Percentiles rank a stretch among this genome's conserved stretches.
phyloP scores from a whole-genome alignment of 2,888 invertebrate genomes.

The Arge pagana region DNA sequence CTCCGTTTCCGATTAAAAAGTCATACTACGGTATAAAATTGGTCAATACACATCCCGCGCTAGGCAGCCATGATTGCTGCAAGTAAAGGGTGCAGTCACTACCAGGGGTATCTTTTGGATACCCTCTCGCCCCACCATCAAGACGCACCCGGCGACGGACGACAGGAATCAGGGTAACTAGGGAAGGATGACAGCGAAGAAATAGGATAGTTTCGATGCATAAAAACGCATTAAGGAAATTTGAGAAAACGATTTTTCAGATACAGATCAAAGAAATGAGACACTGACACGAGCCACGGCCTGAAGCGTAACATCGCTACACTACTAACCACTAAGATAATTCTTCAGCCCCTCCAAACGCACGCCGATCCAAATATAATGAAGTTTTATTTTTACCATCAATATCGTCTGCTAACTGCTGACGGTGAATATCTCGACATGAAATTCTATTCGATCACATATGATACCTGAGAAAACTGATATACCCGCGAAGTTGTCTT shows the following conservation, averaged over 20 bases:
- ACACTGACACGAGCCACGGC: not conserved
- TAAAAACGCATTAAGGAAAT: not conserved
- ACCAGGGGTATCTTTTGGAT: conserved; percentile 30
- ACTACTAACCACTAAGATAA: conserved; percentile 19
- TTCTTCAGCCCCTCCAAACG: conserved; percentile 27
- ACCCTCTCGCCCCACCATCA: conserved; percentile 8
- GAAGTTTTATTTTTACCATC: conserved; percentile 52
- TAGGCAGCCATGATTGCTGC: conserved; percentile 56
- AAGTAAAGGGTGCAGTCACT: conserved; percentile 48
- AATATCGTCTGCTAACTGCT: conserved; percentile 46
- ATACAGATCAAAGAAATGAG: not conserved
- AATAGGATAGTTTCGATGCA: not conserved
- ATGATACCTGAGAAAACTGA: too few relatives aligned
- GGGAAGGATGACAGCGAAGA: not conserved
- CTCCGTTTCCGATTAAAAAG: conserved; percentile 35
- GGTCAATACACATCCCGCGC: conserved; percentile 47
- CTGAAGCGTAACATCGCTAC: not conserved
- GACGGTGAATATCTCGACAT: conserved; percentile 27
- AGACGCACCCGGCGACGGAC: conserved; percentile 3
- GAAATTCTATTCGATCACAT: too few relatives aligned
- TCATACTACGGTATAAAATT: conserved; percentile 35
- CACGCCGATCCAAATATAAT: conserved; percentile 46
- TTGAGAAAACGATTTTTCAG: not conserved
- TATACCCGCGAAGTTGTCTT: too few relatives aligned
- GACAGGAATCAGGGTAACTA: too few relatives aligned